phyloP scores from a whole-genome alignment of 2,888 invertebrate species.

The Clistopyga incitator region DNA sequence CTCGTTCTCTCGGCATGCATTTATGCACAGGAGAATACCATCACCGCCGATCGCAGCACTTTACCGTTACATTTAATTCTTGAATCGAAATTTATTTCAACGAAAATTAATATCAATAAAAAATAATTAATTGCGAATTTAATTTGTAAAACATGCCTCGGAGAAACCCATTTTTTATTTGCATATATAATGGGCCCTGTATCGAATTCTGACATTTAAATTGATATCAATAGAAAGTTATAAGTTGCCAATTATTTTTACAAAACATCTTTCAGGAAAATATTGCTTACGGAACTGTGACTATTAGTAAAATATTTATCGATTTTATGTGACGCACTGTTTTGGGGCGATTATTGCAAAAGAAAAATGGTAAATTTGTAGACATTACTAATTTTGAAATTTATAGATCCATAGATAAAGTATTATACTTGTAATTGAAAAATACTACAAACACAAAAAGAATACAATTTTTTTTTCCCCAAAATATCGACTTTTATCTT shows the following conservation, averaged over 20 bases:
- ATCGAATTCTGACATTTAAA: not conserved
- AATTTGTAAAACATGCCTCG: not conserved
- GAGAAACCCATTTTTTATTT: not conserved
- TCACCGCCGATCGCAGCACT: not conserved
- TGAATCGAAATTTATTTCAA: not conserved
- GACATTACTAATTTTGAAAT: no score
- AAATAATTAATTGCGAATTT: not conserved
- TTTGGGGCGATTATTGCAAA: no score
- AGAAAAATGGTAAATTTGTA: no score
- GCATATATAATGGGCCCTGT: not conserved
- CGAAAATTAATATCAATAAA: not conserved
- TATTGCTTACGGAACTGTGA: no score
- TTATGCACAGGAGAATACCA: constrained; percentile 8
- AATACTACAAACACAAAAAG: no score
- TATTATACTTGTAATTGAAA: no score
- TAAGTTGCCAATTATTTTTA: not conserved
- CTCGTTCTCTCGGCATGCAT: constrained; percentile 12
- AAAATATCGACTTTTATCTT: no score
- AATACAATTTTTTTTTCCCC: no score
- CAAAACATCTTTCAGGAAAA: not conserved
- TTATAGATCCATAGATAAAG: no score
- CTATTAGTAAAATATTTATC: not conserved
- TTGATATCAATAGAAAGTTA: not conserved
- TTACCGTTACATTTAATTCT: constrained; percentile 5
- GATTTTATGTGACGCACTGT: no score